Base-by-base conservation (phyloP, 2,888 invertebrate genomes). In the Iphiclides podalirius region DNA sequence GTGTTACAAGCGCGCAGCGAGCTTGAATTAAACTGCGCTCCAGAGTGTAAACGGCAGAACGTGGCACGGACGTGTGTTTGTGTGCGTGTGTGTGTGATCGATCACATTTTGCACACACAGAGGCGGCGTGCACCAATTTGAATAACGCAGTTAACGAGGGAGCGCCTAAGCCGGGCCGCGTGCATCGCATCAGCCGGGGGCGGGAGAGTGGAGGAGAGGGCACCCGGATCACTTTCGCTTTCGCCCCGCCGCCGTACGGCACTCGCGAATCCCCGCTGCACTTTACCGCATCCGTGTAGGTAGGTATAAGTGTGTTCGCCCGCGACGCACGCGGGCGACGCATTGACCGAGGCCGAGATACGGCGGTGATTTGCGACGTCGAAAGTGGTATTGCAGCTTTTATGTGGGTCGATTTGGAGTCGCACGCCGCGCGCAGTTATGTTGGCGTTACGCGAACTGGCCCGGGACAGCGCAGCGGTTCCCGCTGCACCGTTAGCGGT, bases 331-430 rank as follows among this genome's bases (percentile, higher is more conserved):
- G 77, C 84, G 82, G 81, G 79, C 83, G 77, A 83, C 79, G 77
- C 83, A 79, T 77, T 85, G 86, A 86, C 87, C 87, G 87, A 87
- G 85, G 83, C 83, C 81, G 85, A 83, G 87, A 82, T 82, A 79
- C 78, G 72, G 28, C 8, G 72, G 78, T 85, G 87, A 86, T 87
- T 87, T 87, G 86, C 86, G 79, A 86, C 83, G 81, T 73, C 79
- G 87, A 88, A 88, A 88, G 87, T 88, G 87, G 87, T 83, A 84
- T 77, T 82, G 78, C 87, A 79, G 74, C 86, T 85, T 87, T 87
- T 83, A 86, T 83, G 84, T 86, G 64, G 85, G 84, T 79, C 85
- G 77, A 79, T 80, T 80, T 79, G 79, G 70, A 72, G 63, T 74
- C 61, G 54, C 59, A 59, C 60, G 64, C 3, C 20, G 20, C 4